phyloP scores from a whole-genome alignment of 2,797 vertebrate species.

The Pantherophis alleghaniensis region DNA sequence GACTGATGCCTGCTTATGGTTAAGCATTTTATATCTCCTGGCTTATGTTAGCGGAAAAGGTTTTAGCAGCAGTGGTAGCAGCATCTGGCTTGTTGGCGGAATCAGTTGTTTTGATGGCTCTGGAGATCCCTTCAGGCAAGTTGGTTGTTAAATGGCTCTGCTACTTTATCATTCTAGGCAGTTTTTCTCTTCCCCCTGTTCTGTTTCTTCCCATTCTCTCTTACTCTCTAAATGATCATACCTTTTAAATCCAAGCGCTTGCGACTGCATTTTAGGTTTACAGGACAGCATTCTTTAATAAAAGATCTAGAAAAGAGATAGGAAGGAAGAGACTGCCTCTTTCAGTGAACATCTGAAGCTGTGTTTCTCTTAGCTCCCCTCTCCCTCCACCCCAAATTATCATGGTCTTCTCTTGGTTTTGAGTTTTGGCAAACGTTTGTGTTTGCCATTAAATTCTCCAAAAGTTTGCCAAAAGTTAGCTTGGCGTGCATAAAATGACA shows the following conservation, averaged over 20 bases:
- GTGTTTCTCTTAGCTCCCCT: not conserved
- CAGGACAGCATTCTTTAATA: not conserved
- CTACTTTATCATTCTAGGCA: slow-evolving; percentile 52
- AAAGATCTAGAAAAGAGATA: not conserved
- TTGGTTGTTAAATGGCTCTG: slow-evolving; percentile 29
- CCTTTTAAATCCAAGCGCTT: slow-evolving; percentile 33
- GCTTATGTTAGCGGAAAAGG: slow-evolving; percentile 55
- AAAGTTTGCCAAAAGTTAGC: not conserved
- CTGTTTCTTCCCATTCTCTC: not conserved
- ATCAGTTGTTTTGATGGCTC: slow-evolving; percentile 44
- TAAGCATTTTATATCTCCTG: slow-evolving; percentile 54
- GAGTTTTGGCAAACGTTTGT: not conserved
- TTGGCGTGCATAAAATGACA: not conserved
- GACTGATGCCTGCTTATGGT: slow-evolving; percentile 54
- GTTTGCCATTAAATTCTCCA: not conserved
- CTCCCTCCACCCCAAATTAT: not conserved
- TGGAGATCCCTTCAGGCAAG: slow-evolving; percentile 52
- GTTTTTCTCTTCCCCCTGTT: not conserved
- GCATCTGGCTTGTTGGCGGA: slow-evolving; percentile 59
- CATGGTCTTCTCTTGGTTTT: not conserved
- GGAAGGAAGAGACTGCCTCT: not conserved
- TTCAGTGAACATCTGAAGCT: not conserved
- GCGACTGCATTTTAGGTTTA: not conserved
- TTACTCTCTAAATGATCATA: slow-evolving; percentile 33
- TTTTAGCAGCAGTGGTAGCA: slow-evolving; percentile 52